Conservation (phyloP, 2,888 invertebrate genomes). For the Drosophila merina region DNA sequence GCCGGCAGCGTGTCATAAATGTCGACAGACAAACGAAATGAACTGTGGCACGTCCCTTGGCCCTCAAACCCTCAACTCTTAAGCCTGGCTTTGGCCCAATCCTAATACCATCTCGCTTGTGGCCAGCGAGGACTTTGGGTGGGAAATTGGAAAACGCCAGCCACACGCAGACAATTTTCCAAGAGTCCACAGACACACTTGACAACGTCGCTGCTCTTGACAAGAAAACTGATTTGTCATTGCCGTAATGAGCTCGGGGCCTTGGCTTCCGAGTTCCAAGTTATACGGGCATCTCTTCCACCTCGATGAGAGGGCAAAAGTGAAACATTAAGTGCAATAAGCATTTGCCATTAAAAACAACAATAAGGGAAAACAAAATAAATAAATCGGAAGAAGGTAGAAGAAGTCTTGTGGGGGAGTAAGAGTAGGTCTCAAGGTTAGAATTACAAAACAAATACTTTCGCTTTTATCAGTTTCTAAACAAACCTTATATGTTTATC, state of each 20-base stretch:
- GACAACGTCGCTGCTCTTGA: constrained; percentile 68
- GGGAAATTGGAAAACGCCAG: constrained; percentile 74
- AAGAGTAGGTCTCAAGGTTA: not conserved
- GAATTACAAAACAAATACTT: not conserved
- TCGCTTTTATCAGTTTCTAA: not conserved
- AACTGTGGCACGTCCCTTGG: constrained; percentile 28
- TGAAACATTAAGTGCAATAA: constrained; percentile 71
- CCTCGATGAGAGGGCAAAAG: constrained; percentile 70
- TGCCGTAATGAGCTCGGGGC: constrained; percentile 73
- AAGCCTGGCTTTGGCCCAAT: constrained; percentile 14
- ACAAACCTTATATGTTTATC: too few species aligned
- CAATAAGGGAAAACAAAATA: not conserved
- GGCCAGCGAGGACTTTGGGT: constrained; percentile 33
- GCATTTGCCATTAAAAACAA: constrained; percentile 70
- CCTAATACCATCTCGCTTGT: constrained; percentile 23
- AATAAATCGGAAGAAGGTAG: not conserved
- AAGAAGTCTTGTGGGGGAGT: not conserved
- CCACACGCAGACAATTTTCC: constrained; percentile 33
- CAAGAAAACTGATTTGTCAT: constrained; percentile 79
- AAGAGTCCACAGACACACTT: constrained; percentile 50
- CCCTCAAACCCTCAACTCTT: not conserved
- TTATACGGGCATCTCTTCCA: constrained; percentile 17
- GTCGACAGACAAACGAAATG: constrained; percentile 46
- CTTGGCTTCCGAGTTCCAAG: constrained; percentile 26
- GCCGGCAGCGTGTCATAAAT: constrained; percentile 47